phyloP scores from a whole-genome alignment of 2,797 vertebrate species.

The Petrocephalus sullivani region DNA sequence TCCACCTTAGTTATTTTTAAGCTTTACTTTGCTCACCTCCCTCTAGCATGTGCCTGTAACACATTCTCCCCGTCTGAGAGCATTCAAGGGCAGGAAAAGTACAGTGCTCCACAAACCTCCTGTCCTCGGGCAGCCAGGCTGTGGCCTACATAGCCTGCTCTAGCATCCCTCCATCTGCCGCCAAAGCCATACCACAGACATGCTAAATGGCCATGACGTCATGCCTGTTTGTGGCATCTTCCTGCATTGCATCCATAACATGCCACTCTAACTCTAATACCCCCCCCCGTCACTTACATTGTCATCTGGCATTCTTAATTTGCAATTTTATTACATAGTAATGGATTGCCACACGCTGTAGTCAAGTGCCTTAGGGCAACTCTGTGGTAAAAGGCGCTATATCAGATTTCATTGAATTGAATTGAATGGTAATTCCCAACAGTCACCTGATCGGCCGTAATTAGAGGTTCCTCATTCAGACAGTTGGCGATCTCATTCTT shows the following conservation, averaged over 20 bases:
- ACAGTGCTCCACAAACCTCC: background rate
- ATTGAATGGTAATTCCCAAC: background rate
- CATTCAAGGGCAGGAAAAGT: constrained; percentile 1
- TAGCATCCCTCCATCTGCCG: background rate
- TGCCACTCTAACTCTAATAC: background rate
- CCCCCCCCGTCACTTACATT: background rate
- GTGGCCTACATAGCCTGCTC: background rate
- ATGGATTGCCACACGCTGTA: background rate
- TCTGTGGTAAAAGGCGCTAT: background rate
- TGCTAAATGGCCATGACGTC: background rate
- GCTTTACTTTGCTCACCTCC: background rate
- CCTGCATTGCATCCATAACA: background rate
- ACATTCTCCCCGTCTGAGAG: background rate
- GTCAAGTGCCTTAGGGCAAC: background rate
- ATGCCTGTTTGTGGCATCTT: background rate
- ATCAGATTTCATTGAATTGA: background rate
- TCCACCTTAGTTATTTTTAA: background rate
- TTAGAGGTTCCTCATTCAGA: constrained; percentile 78
- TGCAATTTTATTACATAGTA: background rate
- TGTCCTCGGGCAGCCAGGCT: background rate
- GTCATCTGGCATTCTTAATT: background rate
- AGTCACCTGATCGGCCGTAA: constrained; percentile 85
- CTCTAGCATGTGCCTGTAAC: background rate
- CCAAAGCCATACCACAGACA: background rate
- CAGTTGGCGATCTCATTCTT: constrained; percentile 83